A percentile compares a stretch with the other conserved stretches of the same genome.
These are phyloP conservation scores for Pachyramphus minor DNA, from an alignment of 2,113 vertebrate species.

Conservation along the genomic window DNA sequence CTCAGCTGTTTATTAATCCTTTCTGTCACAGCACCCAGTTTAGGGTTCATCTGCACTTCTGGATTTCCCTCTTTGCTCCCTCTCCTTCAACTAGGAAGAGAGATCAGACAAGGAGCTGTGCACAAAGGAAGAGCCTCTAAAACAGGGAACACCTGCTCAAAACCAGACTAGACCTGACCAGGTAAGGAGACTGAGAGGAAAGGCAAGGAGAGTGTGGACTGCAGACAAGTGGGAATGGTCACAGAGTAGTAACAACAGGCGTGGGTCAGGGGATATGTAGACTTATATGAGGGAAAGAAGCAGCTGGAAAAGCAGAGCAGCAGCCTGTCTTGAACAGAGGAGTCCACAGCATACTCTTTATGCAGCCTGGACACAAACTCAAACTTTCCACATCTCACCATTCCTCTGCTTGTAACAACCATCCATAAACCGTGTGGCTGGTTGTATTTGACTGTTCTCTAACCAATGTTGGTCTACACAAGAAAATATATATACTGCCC, in stretches of 20 bases:
- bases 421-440: accelerated
- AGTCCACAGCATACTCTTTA: neutral
- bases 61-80: neutral
- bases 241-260: neutral
- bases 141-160: neutral
- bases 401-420: neutral
- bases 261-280: neutral
- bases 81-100: neutral
- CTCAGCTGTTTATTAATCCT: neutral
- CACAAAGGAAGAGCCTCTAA: neutral
- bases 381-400: neutral
- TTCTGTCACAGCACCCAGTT: neutral
- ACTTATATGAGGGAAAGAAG: neutral
- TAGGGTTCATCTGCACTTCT: neutral
- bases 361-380: neutral
- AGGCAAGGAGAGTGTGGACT: neutral
- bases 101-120: neutral
- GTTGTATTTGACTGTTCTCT: neutral
- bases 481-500: neutral
- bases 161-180: neutral
- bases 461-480: neutral
- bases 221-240: neutral
- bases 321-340: neutral
- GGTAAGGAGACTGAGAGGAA: neutral
- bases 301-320: neutral